Evolutionary conservation across 2,113 vertebrate genomes (phyloP).

Genomic region (Murina feae): DNA sequence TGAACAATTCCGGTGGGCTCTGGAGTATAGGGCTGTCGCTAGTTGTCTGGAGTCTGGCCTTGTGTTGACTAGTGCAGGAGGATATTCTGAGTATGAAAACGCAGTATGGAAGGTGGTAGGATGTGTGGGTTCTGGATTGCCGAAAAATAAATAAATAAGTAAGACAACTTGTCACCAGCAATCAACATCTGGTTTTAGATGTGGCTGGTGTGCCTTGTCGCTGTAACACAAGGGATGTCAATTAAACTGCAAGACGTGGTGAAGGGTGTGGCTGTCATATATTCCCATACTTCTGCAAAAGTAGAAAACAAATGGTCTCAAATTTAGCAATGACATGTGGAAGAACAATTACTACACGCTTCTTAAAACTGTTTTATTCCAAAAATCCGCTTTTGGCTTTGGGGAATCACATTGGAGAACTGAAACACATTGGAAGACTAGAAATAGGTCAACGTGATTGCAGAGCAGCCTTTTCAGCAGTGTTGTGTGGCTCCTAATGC

Average conservation of each 20-base stretch:
- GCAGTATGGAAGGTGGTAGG: neutral
- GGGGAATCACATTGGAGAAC: neutral
- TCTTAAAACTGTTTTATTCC: neutral
- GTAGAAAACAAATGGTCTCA: neutral
- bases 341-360: neutral
- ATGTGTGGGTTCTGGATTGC: neutral
- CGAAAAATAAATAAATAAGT: neutral
- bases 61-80: neutral
- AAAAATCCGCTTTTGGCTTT: neutral
- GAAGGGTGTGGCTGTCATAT: slow-evolving; percentile 30
- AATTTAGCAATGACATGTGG: neutral
- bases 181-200: neutral
- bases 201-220: neutral
- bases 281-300: neutral
- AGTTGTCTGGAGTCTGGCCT: neutral
- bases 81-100: neutral
- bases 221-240: neutral
- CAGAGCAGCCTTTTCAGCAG: slow-evolving; percentile 1
- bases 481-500: neutral
- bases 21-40: too few relatives aligned
- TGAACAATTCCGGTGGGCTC: neutral
- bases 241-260: neutral
- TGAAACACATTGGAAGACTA: neutral
- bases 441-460: slow-evolving; percentile 44
- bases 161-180: neutral